Evolutionary conservation across 2,888 invertebrate genomes (phyloP), one percentile per base, ranked within the genome.

Genomic region (Eurois occulta): DNA sequence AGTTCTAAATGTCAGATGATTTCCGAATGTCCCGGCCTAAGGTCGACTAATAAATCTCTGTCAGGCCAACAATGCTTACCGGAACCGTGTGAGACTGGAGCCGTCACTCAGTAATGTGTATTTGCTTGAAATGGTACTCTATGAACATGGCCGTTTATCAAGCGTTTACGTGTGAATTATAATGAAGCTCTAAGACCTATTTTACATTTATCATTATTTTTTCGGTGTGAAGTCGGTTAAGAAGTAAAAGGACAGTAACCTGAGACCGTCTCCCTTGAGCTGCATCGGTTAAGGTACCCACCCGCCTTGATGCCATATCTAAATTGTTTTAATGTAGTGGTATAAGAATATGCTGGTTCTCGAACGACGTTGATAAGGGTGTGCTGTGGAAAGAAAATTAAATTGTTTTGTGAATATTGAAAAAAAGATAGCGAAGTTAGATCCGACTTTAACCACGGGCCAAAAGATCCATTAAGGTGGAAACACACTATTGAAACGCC

Each of bases 1-100:
- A 76, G 69, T 35, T 60, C 69, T 78, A 78, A 87, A 79, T 76
- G 69, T 55, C 72, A 46, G 76, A 78, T 74, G 83, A 87, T 83
- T 83, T 87, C 87, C 87, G 76, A 79, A 78, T 77, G 77, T 72
- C 75, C 73, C 70, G 55, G 64, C 13, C 58, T 75, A 72, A 74
- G 76, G 72, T 62, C 68, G 70, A 16, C 60, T 72, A 78, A 87
- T 87, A 88, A 88, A 87, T 87, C 87, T 83, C 77, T 76, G 89
- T 85, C 87, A 11, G 21, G 4, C 32, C 65, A 72, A 87, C 87
- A 87, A 87, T 88, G 83, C 75, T 46, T 35, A 28, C 83, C 89
- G 87, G 87, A 85, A 88, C 80, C 69, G 48, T 32, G 76, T 85
- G 89, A 87, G 89, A 85, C 85, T 80, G 73, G 74, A 66, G 60